phyloP scores from a whole-genome alignment of 2,888 invertebrate species.

The Lepeophtheirus nordmannii region DNA sequence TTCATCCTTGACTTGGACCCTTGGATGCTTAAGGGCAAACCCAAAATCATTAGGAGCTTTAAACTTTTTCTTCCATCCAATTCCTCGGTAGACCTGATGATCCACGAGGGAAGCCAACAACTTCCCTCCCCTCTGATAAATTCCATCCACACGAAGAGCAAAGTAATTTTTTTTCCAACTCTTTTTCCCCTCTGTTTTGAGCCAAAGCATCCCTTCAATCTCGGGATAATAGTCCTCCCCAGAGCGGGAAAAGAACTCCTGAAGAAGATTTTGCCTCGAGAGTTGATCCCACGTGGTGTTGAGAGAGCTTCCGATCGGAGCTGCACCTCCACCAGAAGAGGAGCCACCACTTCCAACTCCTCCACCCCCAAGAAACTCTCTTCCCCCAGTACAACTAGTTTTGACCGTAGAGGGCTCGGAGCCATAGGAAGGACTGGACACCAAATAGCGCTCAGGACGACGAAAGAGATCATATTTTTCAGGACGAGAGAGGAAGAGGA shows the following conservation, averaged over 20 bases:
- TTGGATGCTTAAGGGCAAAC: constrained; percentile 89
- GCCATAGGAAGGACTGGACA: constrained; percentile 33
- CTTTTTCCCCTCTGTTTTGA: constrained; percentile 92
- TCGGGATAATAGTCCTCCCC: constrained; percentile 50
- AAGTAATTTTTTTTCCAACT: constrained; percentile 97
- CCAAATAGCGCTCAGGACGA: constrained; percentile 66
- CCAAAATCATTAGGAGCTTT: constrained; percentile 91
- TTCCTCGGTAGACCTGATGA: constrained; percentile 60
- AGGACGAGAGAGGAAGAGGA: constrained; percentile 52
- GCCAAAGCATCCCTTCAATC: constrained; percentile 77
- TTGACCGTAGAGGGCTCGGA: constrained; percentile 31
- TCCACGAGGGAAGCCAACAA: constrained; percentile 82
- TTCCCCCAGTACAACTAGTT: constrained; percentile 21
- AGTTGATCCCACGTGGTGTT: constrained; percentile 9
- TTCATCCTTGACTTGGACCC: constrained; percentile 65
- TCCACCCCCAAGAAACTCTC: background rate
- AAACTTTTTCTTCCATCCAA: constrained; percentile 95
- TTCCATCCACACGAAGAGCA: constrained; percentile 78
- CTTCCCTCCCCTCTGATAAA: constrained; percentile 78
- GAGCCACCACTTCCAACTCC: too few species aligned
- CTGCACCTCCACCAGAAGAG: background rate
- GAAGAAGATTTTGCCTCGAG: constrained; percentile 8
- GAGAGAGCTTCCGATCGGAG: background rate
- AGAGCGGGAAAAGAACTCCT: constrained; percentile 67
- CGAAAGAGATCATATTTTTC: constrained; percentile 57